These are phyloP conservation scores for Sturnira hondurensis DNA, from an alignment of 2,113 vertebrate genomes.

Conservation along the genomic window DNA sequence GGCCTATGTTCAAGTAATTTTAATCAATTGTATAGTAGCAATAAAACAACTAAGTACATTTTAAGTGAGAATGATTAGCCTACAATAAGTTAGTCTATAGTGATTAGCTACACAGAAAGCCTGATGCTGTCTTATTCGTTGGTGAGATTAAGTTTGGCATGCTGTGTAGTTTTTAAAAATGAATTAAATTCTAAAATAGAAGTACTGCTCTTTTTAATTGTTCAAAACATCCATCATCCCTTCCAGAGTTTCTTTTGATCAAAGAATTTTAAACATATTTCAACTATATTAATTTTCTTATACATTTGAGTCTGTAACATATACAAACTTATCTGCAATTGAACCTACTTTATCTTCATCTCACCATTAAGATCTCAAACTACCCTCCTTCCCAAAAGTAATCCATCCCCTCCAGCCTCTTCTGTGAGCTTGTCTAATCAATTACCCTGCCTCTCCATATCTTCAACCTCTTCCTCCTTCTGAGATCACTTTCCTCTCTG, in stretches of 20 bases:
- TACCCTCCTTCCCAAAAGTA: neutral
- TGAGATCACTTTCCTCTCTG: slow-evolving; percentile 8
- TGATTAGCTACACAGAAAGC: neutral
- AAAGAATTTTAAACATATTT: neutral
- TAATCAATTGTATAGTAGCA: neutral
- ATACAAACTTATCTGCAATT: slow-evolving; percentile 22
- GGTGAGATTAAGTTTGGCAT: slow-evolving; percentile 24
- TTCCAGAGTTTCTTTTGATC: slow-evolving; percentile 29
- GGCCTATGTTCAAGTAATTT: neutral
- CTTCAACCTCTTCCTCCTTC: neutral
- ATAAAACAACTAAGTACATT: slow-evolving; percentile 21
- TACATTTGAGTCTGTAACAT: neutral
- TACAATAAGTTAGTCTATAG: neutral
- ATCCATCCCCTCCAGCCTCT: neutral
- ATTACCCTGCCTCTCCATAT: neutral
- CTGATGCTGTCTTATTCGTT: neutral
- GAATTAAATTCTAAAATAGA: slow-evolving; percentile 47
- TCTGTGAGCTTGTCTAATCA: neutral
- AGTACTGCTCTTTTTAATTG: neutral
- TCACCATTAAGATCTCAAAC: neutral
- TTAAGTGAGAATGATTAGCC: neutral
- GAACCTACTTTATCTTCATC: neutral
- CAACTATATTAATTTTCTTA: slow-evolving; percentile 17
- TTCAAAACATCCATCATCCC: slow-evolving; percentile 26
- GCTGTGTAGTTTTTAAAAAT: slow-evolving; percentile 8